A percentile compares a stretch with the other conserved stretches of the same genome.
Conservation (phyloP, 2,888 invertebrate genomes). For the Eulithis testata region DNA sequence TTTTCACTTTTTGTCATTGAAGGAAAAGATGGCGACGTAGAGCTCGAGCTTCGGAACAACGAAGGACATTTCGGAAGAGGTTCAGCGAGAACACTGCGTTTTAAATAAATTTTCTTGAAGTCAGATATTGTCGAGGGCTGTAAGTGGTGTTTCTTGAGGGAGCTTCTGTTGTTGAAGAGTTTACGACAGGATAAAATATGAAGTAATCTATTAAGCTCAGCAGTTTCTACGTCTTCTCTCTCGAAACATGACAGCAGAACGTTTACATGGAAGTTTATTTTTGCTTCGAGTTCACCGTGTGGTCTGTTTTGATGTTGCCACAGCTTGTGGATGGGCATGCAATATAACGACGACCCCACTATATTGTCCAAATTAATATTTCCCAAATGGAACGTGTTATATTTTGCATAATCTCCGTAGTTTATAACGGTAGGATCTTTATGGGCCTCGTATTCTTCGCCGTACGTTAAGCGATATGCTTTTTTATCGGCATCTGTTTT, state of each 20-base stretch:
- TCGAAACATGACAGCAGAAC: slow-evolving; percentile 72
- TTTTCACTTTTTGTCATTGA: slow-evolving; percentile 61
- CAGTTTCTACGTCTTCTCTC: slow-evolving; percentile 67
- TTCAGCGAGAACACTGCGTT: slow-evolving; percentile 70
- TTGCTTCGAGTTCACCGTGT: slow-evolving; percentile 62
- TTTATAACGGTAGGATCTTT: slow-evolving; percentile 68
- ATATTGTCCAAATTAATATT: slow-evolving; percentile 69
- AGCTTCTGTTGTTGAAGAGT: slow-evolving; percentile 73
- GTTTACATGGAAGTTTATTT: slow-evolving; percentile 73
- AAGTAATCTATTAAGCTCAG: slow-evolving; percentile 67
- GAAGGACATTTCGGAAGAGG: slow-evolving; percentile 59
- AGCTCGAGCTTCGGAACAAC: slow-evolving; percentile 43
- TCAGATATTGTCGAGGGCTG: slow-evolving; percentile 58
- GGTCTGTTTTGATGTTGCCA: slow-evolving; percentile 58
- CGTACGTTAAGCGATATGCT: slow-evolving; percentile 67
- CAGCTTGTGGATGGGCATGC: slow-evolving; percentile 68
- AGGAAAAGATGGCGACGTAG: slow-evolving; percentile 54
- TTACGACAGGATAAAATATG: slow-evolving; percentile 73
- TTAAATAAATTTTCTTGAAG: slow-evolving; percentile 73
- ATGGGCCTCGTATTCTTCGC: slow-evolving; percentile 68
- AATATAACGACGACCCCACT: slow-evolving; percentile 58
- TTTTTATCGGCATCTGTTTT: slow-evolving; percentile 60
- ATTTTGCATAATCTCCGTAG: slow-evolving; percentile 68
- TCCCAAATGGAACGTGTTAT: slow-evolving; percentile 68
- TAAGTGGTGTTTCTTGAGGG: slow-evolving; percentile 62